Percentiles rank a stretch among this genome's conserved stretches.
Conservation (phyloP, 2,797 vertebrate species). For the Clangula hyemalis region DNA sequence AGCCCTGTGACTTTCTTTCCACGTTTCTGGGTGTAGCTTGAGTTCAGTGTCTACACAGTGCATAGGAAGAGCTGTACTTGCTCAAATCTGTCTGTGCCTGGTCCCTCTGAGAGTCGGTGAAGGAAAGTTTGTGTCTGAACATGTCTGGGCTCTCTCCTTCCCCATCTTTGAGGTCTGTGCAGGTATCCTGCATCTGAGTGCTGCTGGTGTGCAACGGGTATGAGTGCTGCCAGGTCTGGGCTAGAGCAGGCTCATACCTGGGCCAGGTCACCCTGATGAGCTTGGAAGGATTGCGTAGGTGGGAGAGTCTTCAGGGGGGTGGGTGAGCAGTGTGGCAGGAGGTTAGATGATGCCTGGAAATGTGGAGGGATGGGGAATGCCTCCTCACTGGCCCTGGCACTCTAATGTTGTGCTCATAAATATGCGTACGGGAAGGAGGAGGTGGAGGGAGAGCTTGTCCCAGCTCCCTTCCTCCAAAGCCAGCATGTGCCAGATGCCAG, state of each 20-base stretch:
- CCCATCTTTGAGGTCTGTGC: neutral
- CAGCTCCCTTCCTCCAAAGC: neutral
- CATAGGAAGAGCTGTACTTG: neutral
- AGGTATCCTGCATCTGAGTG: neutral
- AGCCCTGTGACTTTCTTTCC: neutral
- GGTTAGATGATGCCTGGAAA: neutral
- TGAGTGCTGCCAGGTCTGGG: neutral
- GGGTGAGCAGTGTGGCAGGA: neutral
- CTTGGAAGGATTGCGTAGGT: neutral
- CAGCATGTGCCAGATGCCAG: neutral
- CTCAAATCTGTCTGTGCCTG: neutral
- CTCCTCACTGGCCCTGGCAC: neutral
- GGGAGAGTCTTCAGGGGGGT: neutral
- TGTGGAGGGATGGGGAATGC: neutral
- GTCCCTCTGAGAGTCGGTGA: neutral
- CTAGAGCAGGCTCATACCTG: neutral
- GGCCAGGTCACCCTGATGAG: neutral
- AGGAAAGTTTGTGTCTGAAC: neutral
- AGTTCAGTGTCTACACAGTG: neutral
- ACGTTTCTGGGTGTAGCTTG: neutral
- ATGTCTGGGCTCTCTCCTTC: neutral
- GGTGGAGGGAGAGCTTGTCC: neutral
- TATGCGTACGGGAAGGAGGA: neutral
- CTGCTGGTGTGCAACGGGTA: neutral
- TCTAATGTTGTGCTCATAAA: slow-evolving; percentile 3